Evolutionary conservation across 2,888 invertebrate species (phyloP).

Genomic region (Caenorhabditis imperialis): DNA sequence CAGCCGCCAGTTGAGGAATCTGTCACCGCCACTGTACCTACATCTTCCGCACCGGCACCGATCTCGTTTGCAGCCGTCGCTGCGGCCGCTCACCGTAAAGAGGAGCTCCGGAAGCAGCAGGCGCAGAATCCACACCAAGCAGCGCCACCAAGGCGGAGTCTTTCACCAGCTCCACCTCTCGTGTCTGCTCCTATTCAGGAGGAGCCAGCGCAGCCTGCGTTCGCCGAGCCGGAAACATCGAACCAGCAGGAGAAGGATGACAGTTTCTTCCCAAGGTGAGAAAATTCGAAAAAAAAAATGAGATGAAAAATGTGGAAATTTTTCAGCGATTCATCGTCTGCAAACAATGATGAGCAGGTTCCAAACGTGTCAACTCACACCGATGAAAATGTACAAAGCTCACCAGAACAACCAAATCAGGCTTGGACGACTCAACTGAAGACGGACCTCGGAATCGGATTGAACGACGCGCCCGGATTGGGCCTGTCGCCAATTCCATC

Average conservation of each 20-base stretch:
- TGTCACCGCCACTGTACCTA: slow-evolving; percentile 51
- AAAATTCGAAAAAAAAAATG: too few relatives aligned
- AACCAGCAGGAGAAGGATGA: slow-evolving; percentile 36
- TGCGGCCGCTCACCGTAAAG: slow-evolving; percentile 59
- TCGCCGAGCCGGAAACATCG: slow-evolving; percentile 39
- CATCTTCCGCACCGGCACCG: slow-evolving; percentile 54
- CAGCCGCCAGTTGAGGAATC: slow-evolving; percentile 49
- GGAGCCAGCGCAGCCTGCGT: slow-evolving; percentile 24
- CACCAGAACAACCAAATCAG: slow-evolving; percentile 52
- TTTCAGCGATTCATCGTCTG: slow-evolving; percentile 43
- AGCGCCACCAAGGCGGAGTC: slow-evolving; percentile 36
- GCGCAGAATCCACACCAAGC: slow-evolving; percentile 28
- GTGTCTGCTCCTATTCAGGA: slow-evolving; percentile 21
- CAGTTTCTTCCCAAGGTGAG: slow-evolving; percentile 38
- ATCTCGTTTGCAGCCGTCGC: slow-evolving; percentile 66
- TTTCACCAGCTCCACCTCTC: slow-evolving; percentile 42
- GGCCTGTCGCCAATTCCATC: slow-evolving; percentile 32
- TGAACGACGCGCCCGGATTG: slow-evolving; percentile 23
- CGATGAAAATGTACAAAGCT: slow-evolving; percentile 50
- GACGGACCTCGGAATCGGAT: slow-evolving; percentile 70
- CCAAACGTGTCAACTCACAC: slow-evolving; percentile 45
- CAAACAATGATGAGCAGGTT: slow-evolving; percentile 35
- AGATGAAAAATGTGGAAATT: too few relatives aligned
- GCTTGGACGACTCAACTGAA: slow-evolving; percentile 70
- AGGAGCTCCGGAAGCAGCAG: slow-evolving; percentile 54